phyloP scores from a whole-genome alignment of 2,888 invertebrate species.

The Pheosia gnoma region DNA sequence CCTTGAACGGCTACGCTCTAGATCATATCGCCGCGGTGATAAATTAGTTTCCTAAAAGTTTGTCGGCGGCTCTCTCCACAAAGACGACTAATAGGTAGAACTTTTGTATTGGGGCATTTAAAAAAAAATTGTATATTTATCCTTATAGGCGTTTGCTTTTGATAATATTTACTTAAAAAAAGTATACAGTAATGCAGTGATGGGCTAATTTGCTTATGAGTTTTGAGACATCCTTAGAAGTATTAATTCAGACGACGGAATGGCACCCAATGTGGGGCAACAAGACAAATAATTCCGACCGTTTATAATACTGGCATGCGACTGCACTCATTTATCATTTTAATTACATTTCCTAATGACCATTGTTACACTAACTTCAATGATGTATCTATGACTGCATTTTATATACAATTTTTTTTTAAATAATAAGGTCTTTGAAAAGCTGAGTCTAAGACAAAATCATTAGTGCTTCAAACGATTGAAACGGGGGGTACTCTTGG shows the following conservation, averaged over 20 bases:
- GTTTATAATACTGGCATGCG: slow-evolving; percentile 43
- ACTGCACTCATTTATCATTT: slow-evolving; percentile 17
- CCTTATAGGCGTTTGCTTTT: too few species aligned
- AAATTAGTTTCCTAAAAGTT: slow-evolving; percentile 65
- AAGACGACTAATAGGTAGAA: slow-evolving; percentile 32
- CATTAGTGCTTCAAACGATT: slow-evolving; percentile 35
- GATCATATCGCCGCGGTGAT: slow-evolving; percentile 64
- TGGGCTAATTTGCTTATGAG: too few species aligned
- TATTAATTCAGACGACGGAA: slow-evolving; percentile 41
- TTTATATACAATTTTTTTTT: neutral
- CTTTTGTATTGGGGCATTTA: neutral
- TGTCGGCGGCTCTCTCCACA: slow-evolving; percentile 38
- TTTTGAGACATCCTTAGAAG: slow-evolving; percentile 23
- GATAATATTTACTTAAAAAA: too few species aligned
- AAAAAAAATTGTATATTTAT: too few species aligned
- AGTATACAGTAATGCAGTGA: too few species aligned
- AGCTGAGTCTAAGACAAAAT: slow-evolving; percentile 21
- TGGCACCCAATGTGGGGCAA: slow-evolving; percentile 66
- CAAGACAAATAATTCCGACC: slow-evolving; percentile 55
- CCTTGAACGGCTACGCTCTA: slow-evolving; percentile 49
- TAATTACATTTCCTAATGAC: neutral
- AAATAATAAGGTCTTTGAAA: neutral
- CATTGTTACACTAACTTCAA: too few species aligned
- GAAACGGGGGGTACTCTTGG: slow-evolving; percentile 29
- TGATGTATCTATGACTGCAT: neutral